Percentiles rank a stretch among this genome's conserved stretches.
These are phyloP conservation scores for Gallinago stenura DNA, from an alignment of 2,797 vertebrate species.

Conservation along the genomic window DNA sequence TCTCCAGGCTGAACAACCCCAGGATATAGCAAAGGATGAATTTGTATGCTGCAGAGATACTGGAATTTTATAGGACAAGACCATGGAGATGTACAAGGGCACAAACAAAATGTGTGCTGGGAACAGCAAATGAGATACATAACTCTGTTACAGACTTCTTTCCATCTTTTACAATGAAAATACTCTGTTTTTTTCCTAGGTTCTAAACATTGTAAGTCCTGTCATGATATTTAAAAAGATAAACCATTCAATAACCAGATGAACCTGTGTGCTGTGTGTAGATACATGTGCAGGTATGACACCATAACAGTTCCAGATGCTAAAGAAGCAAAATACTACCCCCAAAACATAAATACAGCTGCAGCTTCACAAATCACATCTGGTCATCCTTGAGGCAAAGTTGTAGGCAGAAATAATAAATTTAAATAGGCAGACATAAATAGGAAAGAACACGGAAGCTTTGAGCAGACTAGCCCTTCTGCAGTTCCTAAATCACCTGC, in stretches of 20 bases:
- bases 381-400: background rate
- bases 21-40: background rate
- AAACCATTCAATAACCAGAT: background rate
- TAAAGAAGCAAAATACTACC: fast-evolving
- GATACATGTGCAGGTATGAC: background rate
- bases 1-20: too few relatives aligned
- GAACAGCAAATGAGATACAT: background rate
- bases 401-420: background rate
- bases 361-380: background rate
- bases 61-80: background rate
- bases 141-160: background rate
- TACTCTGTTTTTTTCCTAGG: background rate
- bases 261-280: background rate
- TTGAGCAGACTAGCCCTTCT: background rate
- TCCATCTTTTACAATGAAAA: background rate
- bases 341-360: background rate
- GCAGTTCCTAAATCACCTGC: background rate
- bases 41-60: background rate
- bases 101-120: background rate
- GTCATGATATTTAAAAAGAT: background rate
- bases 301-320: background rate
- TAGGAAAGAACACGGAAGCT: background rate
- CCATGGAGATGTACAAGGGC: background rate
- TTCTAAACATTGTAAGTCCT: background rate
- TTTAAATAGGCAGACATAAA: background rate